phyloP scores from a whole-genome alignment of 2,797 vertebrate genomes.

The Coluber constrictor region DNA sequence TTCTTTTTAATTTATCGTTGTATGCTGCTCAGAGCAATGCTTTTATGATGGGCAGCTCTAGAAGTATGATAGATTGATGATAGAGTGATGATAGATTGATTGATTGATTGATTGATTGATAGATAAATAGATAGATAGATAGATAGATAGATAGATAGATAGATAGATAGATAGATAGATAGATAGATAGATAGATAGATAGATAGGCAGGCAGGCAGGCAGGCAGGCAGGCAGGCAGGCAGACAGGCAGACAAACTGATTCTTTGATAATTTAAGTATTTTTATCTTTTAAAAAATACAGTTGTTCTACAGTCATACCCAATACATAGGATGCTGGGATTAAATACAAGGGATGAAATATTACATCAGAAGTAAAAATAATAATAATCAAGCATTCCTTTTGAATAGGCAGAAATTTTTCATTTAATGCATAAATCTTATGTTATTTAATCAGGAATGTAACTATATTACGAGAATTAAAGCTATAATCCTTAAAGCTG shows the following conservation, averaged over 20 bases:
- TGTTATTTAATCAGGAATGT: not conserved
- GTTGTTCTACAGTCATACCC: not conserved
- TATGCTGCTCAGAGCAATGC: not conserved
- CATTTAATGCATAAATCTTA: not conserved
- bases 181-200: too few species aligned
- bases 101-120: too few species aligned
- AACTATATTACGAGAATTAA: not conserved
- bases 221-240: too few species aligned
- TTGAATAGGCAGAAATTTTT: not conserved
- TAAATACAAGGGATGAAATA: not conserved
- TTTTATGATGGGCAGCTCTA: not conserved
- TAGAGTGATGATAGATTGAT: too few species aligned
- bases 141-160: too few species aligned
- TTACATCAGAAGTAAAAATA: not conserved
- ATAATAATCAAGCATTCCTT: not conserved
- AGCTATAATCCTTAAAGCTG: not conserved
- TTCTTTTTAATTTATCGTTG: not conserved
- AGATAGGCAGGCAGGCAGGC: too few species aligned
- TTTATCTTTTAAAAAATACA: not conserved
- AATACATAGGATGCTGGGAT: not conserved
- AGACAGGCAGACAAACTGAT: too few species aligned
- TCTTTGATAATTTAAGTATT: not conserved
- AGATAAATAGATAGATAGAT: too few species aligned
- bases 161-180: too few species aligned
- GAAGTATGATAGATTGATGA: not conserved